Base-by-base conservation (phyloP, 2,113 vertebrate species). In the Irena cyanogastra region DNA sequence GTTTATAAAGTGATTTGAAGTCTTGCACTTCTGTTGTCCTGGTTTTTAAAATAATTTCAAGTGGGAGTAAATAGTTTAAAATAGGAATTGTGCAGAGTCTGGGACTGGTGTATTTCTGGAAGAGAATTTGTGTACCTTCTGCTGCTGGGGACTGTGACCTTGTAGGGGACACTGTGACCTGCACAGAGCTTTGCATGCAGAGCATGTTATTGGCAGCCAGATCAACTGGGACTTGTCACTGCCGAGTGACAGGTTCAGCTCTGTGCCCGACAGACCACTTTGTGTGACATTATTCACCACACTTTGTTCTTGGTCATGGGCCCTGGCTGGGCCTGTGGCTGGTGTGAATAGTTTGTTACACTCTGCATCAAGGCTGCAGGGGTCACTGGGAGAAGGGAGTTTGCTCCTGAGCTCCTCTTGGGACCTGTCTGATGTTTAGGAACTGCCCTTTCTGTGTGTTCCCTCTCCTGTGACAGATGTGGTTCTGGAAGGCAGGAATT, bases 31-130 rank as follows among this genome's bases (percentile, higher is more conserved):
- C 21, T 91, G 68, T 80, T 93, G 65, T 53, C 65, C 70, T 76
- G 49, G 35, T 85, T 89, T 91, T 75, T 79, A 89, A 94, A 96
- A 86, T 81, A 92, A 74, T 63, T 72, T 35, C 27, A 53, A 4
- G 50, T 86, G 72, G 71, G 91, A 86, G 80, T 80, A 87, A 84
- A 39, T 33, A 33, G 56, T 78, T 89, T 91, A 27, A 64, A 93
- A 81, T 61, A 76, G 72, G 72, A 93, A 13, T 28, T 84, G 54
- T 70, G 64, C 39, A 8, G 44, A 84, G 64, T 81, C 47, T 95
- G 78, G 42, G 54, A 7, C 26, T 37, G 54, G 20, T 42, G 49
- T 63, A 77, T 83, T 90, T 90, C 71, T 83, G 56, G 56, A 63
- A 24, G 71, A 61, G 61, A 33, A 18, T 61, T 86, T 13, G 4